Evolutionary conservation across 2,888 invertebrate genomes (phyloP), one percentile per base, ranked within the genome.

Genomic region (Dasysyrphus tricinctus): DNA sequence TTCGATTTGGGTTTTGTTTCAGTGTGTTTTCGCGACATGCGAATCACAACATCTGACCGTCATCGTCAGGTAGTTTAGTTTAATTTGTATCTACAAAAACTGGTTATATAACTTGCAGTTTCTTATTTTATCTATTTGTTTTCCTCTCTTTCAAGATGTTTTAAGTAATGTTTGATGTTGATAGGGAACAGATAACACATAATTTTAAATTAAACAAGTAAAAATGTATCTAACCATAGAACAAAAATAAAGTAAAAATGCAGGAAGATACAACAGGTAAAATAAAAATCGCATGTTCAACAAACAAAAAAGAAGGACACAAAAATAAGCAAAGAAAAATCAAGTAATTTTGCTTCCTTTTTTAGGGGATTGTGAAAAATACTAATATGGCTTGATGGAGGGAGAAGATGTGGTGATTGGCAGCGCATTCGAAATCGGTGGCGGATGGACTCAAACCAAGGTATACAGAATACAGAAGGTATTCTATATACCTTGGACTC

Each of bases 51-150:
- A 59, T 65, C 65, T 59, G 56, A 65, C 79, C 79, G 74, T 44
- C 63, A 44, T 63, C 19, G n/a, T 54, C 75, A 70, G 57, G 80
- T 75, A 84, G 80, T 79, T 83, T 79, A 73, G 37, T 39, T 83
- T 73, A 73, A 24, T 39, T 54, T 69, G 29, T 76, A 73, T 72
- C 76, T 67, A 76, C 29, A 32, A 42, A 80, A 83, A 84, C 80
- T 76, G 47, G 84, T 84, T 84, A 84, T 73, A 79, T 84, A 80
- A 84, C 65, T 84, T 80, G 67, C 72, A 80, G 57, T 80, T 84
- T 84, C 42, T 51, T 56, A 51, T 32, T 76, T 51, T 54, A 32
- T 49, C 24, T 29, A 56, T 57, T 70, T 70, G 42, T 65, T 70
- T 67, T 67, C 56, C 16, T 69, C 49, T 69, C 37, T 37, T 65